Evolutionary conservation across 2,113 vertebrate species (phyloP).

Genomic region (human (Homo sapiens)): DNA sequence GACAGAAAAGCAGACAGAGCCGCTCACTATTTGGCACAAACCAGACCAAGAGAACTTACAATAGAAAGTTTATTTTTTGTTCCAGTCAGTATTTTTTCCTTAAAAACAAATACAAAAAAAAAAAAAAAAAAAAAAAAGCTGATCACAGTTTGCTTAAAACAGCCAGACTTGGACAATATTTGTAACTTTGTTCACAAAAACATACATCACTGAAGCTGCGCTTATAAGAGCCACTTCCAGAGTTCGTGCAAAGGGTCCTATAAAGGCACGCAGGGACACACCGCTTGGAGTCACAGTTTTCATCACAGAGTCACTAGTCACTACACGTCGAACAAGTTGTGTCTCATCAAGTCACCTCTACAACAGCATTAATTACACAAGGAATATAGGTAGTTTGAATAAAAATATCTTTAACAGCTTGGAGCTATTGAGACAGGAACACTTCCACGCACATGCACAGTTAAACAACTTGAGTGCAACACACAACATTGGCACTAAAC

Average conservation of each 20-base stretch:
- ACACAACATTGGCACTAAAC: conserved; percentile 92
- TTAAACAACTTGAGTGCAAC: conserved; percentile 91
- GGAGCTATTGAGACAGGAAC: conserved; percentile 94
- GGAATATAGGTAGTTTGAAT: conserved; percentile 91
- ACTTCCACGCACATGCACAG: conserved; percentile 94
- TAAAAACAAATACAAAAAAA: conserved; percentile 91
- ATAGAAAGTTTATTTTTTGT: conserved; percentile 98
- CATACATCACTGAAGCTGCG: conserved; percentile 90
- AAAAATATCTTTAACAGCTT: conserved; percentile 93
- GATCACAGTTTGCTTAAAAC: conserved; percentile 93
- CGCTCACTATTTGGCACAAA: conserved; percentile 81
- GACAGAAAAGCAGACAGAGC: conserved; percentile 72
- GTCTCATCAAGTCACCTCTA: conserved; percentile 91
- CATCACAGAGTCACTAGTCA: conserved; percentile 93
- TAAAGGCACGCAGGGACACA: conserved; percentile 95
- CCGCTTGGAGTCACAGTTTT: conserved; percentile 90
- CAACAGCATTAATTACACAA: conserved; percentile 93
- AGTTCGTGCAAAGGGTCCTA: conserved; percentile 92
- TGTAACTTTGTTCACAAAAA: conserved; percentile 90
- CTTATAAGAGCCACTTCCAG: conserved; percentile 90
- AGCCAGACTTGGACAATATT: conserved; percentile 90
- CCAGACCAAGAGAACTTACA: conserved; percentile 88
- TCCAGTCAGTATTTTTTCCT: conserved; percentile 91
- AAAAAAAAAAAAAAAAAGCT: conserved; percentile 88
- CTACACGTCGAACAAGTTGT: conserved; percentile 91